Base-by-base conservation (phyloP, 2,113 vertebrate species). In the Chaetodon auriga region DNA sequence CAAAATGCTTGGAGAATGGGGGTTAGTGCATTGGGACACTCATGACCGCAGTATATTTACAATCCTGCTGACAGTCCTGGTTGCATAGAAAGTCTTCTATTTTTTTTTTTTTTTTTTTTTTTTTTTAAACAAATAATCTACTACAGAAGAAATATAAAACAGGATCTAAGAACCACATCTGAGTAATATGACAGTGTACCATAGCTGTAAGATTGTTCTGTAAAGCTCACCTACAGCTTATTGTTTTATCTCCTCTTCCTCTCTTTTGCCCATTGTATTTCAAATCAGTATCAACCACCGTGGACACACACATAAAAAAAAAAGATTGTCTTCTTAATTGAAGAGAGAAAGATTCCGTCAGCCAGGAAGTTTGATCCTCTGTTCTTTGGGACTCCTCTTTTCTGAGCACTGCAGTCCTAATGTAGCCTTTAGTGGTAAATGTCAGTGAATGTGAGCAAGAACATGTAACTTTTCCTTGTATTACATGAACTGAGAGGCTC, bases 341-440 rank as follows among this genome's bases (percentile, higher is more conserved):
- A 71, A 54, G 58, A 75, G 45, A 49, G 35, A 30, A 16, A 23
- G 2, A 78, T 38, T 51, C 12, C 7, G 61, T 36, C 36, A 30
- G 53, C 18, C 35, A 4, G 54, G 23, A 58, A 45, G 23, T 82
- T 53, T 75, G 45, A 57, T 61, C 6, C 15, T 10, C 19, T 18
- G 41, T 55, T 72, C 68, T 58, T 21, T 25, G 41, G 46, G 14
- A 63, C 65, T 21, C 49, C 4, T 69, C 77, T 64, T 18, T 54
- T 49, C 45, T 21, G 62, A 41, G 61, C 36, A 12, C 58, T 38
- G 38, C 68, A n/a, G 64, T 54, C 21, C 16, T 54, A 21, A 62
- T 80, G 62, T 83, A 57, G 78, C 68, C 78, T 84, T 86, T 64
- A 49, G 53, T 87, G 77, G 70, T 68, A 87, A 90, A 87, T 87